A percentile compares a stretch with the other conserved stretches of the same genome.
phyloP scores from a whole-genome alignment of 2,113 vertebrate species.

The Malurus alboscapulatus region DNA sequence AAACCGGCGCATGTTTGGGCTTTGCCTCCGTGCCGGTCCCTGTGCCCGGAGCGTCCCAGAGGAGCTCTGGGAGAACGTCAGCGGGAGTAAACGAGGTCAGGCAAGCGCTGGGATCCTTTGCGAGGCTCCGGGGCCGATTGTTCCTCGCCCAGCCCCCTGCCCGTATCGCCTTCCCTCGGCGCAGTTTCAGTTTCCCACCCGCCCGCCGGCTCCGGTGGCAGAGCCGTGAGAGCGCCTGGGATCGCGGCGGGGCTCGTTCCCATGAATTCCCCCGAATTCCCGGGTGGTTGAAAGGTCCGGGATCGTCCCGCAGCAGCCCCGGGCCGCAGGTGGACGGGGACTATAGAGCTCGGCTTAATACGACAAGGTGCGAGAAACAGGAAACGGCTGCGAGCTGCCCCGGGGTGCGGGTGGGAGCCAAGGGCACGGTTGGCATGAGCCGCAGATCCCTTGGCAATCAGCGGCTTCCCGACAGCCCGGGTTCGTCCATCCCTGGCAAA shows the following conservation, averaged over 20 bases:
- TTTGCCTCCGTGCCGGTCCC: not conserved
- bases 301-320: not conserved
- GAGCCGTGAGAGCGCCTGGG: accelerated
- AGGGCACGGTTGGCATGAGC: constrained; percentile 5
- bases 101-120: not conserved
- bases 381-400: not conserved
- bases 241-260: accelerated
- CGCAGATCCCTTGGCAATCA: not conserved
- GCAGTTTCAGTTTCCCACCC: not conserved
- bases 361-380: constrained; percentile 39
- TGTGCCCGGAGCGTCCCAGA: not conserved
- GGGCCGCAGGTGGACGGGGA: not conserved
- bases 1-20: accelerated
- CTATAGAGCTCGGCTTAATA: accelerated
- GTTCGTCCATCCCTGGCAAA: not conserved
- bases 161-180: not conserved
- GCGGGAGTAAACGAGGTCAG: constrained; percentile 29
- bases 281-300: accelerated
- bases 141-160: not conserved
- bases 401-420: constrained; percentile 45
- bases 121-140: not conserved
- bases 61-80: not conserved
- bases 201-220: not conserved
- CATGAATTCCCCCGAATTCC: not conserved
- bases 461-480: accelerated